Evolutionary conservation across 2,113 vertebrate genomes (phyloP), one percentile per base, ranked within the genome.

Genomic region (Microtus ochrogaster): DNA sequence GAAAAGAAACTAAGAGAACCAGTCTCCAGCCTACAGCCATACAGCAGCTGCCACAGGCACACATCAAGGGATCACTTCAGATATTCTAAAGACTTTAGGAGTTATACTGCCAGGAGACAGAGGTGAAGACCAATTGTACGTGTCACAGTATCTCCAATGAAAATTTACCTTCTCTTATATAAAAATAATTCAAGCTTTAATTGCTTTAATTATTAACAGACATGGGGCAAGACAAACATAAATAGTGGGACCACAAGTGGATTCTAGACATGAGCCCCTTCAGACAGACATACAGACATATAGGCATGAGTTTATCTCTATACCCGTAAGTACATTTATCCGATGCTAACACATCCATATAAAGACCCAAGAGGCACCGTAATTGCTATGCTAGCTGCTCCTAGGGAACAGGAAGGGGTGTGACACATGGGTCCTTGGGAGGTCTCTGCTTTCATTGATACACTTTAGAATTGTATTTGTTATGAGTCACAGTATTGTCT

Each of bases 131-230:
- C 70, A 92, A 92, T 76, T 6, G 0, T 17, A 30, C 9, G n/a
- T 92, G n/a, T 76, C 41, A 76, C 41, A 76, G 30, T 24, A 41
- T 55, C 17, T 2, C 72, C 92, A 44, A 89, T 78, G 33, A 96
- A 30, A 58, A 58, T 58, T 58, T 84, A 33, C 65, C 91, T 93
- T 92, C 52, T 33, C 49, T 90, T 47, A 30, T 65, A 90, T 28
- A 86, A 90, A 84, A 82, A 49, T 63, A 84, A 87, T 68, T 49
- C 78, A 89, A 76, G 66, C 24, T 77, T 5, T 47, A 96, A 95
- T 70, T 89, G 66, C 30, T 77, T 5, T 47, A 96, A 96, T 70
- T 89, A 94, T 66, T 89, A 89, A 89, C 19, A 78, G 8, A 49
- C 30, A 83, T 6, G 76, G 39, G 28, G 44, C 39, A 19, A 91